Evolutionary conservation across 2,888 invertebrate species (phyloP).

Genomic region (Xestia ashworthii): DNA sequence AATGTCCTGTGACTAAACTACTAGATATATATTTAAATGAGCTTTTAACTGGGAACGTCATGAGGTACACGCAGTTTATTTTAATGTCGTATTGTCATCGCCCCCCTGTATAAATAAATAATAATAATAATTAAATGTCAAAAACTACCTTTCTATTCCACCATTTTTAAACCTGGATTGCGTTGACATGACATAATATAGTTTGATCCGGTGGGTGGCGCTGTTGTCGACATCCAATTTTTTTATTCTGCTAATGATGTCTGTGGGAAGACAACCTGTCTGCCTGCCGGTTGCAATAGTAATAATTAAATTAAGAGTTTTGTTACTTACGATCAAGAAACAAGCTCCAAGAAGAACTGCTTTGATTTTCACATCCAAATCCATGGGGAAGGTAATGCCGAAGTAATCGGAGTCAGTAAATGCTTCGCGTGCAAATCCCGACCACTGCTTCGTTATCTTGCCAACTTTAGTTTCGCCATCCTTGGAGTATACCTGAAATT

Average conservation of each 20-base stretch:
- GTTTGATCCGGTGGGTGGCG: neutral
- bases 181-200: neutral
- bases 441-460: constrained; percentile 97
- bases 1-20: no score
- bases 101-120: neutral
- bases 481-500: constrained; percentile 92
- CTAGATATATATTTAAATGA: no score
- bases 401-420: constrained; percentile 97
- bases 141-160: neutral
- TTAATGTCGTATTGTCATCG: no score
- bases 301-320: neutral
- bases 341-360: constrained; percentile 95
- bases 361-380: constrained; percentile 96
- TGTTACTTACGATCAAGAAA: constrained; percentile 94
- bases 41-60: no score
- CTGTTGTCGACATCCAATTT: neutral
- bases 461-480: constrained; percentile 95
- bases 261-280: neutral
- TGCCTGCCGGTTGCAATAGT: neutral
- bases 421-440: constrained; percentile 94
- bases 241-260: neutral
- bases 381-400: constrained; percentile 97
- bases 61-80: no score
- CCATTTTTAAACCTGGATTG: neutral
- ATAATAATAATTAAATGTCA: neutral